Conservation (phyloP, 1,140 invertebrate species). For the Armadillidium nasatum region DNA sequence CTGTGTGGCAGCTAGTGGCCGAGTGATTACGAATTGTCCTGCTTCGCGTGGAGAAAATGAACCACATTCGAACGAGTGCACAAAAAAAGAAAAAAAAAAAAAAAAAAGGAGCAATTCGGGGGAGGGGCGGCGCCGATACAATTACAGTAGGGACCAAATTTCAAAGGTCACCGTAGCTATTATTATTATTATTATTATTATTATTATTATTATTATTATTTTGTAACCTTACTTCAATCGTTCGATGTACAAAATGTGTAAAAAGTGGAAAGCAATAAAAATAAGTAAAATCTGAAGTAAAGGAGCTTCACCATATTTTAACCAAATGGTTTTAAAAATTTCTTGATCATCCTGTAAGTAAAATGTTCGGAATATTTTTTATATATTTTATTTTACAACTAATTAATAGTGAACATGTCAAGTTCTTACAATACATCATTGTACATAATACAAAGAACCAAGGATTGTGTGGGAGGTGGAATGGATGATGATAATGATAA, state of each 20-base stretch:
- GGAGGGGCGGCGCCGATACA: not conserved
- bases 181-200: conserved; percentile 12
- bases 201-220: not conserved
- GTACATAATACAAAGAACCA: no score
- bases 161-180: conserved; percentile 6
- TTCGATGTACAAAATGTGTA: no score
- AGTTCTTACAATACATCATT: no score
- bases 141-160: conserved; percentile 4
- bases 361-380: no score
- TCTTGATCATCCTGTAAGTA: no score
- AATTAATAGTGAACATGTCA: no score
- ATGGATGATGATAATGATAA: no score
- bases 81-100: not conserved
- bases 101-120: not conserved
- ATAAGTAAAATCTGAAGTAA: not conserved
- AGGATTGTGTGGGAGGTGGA: no score
- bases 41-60: not conserved
- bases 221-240: no score
- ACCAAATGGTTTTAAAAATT: no score
- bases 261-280: conserved; percentile 4
- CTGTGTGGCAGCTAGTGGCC: not conserved
- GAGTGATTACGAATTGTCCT: not conserved
- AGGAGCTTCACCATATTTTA: no score
- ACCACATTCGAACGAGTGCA: not conserved
- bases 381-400: no score